A percentile compares a stretch with the other conserved stretches of the same genome.
phyloP scores from a whole-genome alignment of 2,888 invertebrate species.

The Kuschelorhynchus macadamiae region DNA sequence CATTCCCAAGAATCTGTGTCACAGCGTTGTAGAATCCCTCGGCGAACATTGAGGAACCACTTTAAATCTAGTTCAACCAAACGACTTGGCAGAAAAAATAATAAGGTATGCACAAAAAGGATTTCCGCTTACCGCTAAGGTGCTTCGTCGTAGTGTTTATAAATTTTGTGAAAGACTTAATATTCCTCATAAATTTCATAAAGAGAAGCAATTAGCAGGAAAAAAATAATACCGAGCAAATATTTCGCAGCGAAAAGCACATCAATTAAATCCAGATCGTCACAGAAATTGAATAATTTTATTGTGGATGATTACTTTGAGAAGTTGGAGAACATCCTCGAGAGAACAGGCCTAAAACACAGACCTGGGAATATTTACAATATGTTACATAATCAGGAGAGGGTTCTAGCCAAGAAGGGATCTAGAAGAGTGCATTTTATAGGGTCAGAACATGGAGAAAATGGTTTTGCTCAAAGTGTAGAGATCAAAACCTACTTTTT shows the following conservation, averaged over 20 bases:
- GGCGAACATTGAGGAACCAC: no score
- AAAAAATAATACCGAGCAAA: slow-evolving; percentile 11
- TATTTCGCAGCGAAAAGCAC: slow-evolving; percentile 48
- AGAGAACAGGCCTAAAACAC: slow-evolving; percentile 8
- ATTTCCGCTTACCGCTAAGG: slow-evolving; percentile 39
- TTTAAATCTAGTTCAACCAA: no score
- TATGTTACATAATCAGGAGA: slow-evolving; percentile 49
- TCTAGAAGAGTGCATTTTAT: no score
- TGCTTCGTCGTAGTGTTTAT: slow-evolving; percentile 37
- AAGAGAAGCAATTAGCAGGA: slow-evolving; percentile 36
- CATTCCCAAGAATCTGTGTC: no score
- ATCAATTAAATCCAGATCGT: slow-evolving; percentile 48
- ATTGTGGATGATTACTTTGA: slow-evolving; percentile 41
- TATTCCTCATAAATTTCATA: slow-evolving; percentile 34
- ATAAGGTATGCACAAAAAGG: slow-evolving; percentile 24
- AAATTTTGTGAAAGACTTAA: background rate
- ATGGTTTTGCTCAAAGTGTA: slow-evolving; percentile 32
- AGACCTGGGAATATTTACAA: no score
- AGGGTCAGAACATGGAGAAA: no score
- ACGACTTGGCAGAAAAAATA: no score
- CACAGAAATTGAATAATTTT: slow-evolving; percentile 50
- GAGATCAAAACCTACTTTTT: slow-evolving; percentile 5
- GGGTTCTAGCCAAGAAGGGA: no score
- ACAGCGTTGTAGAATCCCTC: no score
- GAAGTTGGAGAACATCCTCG: slow-evolving; percentile 12